Evolutionary conservation across 2,888 invertebrate species (phyloP), one percentile per base, ranked within the genome.

Genomic region (Troides oblongomaculatus): DNA sequence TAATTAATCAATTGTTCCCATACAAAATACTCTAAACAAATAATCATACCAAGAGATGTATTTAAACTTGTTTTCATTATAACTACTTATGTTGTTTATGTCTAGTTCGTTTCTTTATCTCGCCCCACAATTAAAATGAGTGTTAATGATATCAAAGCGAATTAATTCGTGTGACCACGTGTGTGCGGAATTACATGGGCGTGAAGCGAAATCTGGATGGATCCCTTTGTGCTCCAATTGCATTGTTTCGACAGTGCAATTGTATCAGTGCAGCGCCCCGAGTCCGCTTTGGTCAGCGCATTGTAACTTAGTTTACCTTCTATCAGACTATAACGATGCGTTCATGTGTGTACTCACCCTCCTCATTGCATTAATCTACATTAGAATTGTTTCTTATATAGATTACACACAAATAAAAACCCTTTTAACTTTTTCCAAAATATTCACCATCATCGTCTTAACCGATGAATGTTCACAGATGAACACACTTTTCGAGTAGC

Each of bases 261-360:
- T 85, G 86, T 78, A 82, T 85, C 79, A 83, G 79, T 78, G 73
- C 79, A 78, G 60, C 68, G 62, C 70, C 62, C 62, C 21, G 72
- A 63, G 71, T 70, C 73, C 76, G 64, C 66, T 66, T 70, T 70
- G 70, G 70, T 66, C 70, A 66, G 25, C 69, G 62, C 59, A 62
- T 62, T 70, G 70, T 70, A 66, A 63, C 79, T 79, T 78, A 80
- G 75, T 71, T 68, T 59, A 25, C 50, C 60, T 57, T 61, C 66
- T 68, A 66, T 66, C 66, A 53, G 36, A 36, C 58, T 56, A 63
- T 60, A 59, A 46, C 58, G 23, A 67, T 53, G 62, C 58, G 50
- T 62, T 72, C 72, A 61, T 71, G 78, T 62, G 78, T 67, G 43
- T 46, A 58, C 46, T 43, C 43, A 23, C 56, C 62, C 39, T 23